Evolutionary conservation across 2,113 vertebrate species (phyloP).

Genomic region (Cryptotis parvus): DNA sequence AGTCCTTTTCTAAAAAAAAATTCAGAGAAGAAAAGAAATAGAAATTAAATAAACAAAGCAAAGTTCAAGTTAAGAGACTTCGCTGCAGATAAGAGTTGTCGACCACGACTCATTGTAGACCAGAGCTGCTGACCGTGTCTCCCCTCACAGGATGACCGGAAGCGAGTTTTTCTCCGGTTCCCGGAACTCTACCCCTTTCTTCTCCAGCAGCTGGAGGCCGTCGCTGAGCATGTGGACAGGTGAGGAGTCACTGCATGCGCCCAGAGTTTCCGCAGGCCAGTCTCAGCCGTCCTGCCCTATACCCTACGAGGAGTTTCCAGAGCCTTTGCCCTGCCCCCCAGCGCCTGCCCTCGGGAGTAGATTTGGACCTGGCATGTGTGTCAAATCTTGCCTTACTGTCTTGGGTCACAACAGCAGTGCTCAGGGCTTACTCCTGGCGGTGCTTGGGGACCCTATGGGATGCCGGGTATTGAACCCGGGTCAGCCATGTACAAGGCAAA

Average conservation of each 20-base stretch:
- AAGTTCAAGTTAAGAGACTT: not conserved
- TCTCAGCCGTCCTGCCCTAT: not conserved
- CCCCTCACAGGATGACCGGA: constrained; percentile 94
- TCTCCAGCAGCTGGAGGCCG: constrained; percentile 92
- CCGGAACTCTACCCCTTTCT: constrained; percentile 96
- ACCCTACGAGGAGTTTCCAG: constrained; percentile 30
- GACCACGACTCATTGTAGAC: no score
- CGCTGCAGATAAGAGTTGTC: constrained; percentile 27
- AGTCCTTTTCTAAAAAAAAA: no score
- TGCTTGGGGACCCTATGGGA: no score
- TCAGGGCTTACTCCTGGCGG: no score
- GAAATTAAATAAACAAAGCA: not conserved
- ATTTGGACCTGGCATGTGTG: not conserved
- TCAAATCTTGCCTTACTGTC: no score
- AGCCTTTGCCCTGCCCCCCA: not conserved
- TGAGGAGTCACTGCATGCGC: no score
- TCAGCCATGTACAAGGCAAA: no score
- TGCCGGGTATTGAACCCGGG: no score
- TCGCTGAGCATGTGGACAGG: constrained; percentile 92
- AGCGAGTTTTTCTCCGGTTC: constrained; percentile 97
- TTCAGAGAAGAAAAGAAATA: no score
- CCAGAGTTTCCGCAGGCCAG: no score
- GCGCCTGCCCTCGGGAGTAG: not conserved
- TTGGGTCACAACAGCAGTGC: no score
- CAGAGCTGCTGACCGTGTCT: no score